These are phyloP conservation scores for Etheostoma cragini DNA, from an alignment of 2,113 vertebrate genomes.

Conservation along the genomic window DNA sequence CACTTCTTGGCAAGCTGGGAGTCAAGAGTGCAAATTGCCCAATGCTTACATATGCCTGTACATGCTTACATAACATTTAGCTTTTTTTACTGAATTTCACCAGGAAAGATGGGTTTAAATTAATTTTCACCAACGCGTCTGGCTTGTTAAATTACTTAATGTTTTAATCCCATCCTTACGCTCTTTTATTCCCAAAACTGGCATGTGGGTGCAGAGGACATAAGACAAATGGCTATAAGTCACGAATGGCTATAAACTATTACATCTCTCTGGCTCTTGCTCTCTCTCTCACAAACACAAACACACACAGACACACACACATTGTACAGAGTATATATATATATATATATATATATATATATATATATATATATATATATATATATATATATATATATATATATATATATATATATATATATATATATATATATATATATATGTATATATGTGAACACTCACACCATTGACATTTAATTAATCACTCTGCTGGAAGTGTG, in stretches of 20 bases:
- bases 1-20: neutral
- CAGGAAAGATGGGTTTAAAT: neutral
- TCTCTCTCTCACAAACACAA: too few species aligned
- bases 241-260: neutral
- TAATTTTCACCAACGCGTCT: neutral
- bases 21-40: neutral
- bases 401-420: too few species aligned
- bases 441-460: slow-evolving; percentile 31
- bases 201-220: neutral
- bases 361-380: too few species aligned
- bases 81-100: neutral
- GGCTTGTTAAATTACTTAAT: neutral
- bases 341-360: too few species aligned
- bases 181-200: neutral
- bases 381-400: too few species aligned
- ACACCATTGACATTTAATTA: slow-evolving; percentile 51
- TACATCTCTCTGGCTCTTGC: neutral
- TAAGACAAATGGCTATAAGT: neutral
- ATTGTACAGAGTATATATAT: too few species aligned
- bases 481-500: slow-evolving; percentile 48
- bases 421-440: too few species aligned
- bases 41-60: neutral
- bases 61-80: neutral
- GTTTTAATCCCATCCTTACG: neutral
- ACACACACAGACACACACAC: slow-evolving; percentile 29